Evolutionary conservation across 2,113 vertebrate genomes (phyloP).

Genomic region (Aspidoscelis tigris): DNA sequence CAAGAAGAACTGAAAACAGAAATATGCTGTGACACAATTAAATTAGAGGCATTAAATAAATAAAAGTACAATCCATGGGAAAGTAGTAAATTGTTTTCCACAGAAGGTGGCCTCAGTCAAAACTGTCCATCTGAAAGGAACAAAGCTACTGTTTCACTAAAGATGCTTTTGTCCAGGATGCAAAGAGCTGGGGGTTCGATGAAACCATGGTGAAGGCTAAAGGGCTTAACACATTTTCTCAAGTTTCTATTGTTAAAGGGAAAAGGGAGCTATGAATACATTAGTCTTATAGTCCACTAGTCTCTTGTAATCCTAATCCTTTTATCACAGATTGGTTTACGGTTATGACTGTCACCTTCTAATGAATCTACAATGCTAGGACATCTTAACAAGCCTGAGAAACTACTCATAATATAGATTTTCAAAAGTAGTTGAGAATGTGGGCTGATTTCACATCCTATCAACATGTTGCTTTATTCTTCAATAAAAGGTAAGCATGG

Average conservation of each 20-base stretch:
- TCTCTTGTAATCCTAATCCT: neutral
- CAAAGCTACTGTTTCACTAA: neutral
- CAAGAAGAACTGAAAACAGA: no score
- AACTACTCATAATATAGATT: neutral
- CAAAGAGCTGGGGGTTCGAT: neutral
- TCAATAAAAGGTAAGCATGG: neutral
- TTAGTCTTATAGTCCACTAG: neutral
- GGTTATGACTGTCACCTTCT: neutral
- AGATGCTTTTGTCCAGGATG: neutral
- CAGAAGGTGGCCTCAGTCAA: neutral
- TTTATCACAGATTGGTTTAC: neutral
- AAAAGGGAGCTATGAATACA: neutral
- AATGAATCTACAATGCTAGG: neutral
- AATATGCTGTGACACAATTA: no score
- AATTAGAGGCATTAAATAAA: no score
- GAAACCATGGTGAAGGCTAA: neutral
- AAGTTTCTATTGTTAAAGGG: neutral
- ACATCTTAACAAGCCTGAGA: neutral
- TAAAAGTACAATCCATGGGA: neutral
- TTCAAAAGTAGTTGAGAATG: neutral
- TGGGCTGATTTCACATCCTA: slow-evolving; percentile 2
- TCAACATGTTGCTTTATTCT: neutral
- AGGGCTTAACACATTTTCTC: neutral
- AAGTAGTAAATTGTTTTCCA: neutral
- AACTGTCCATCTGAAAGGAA: neutral